A percentile compares a stretch with the other conserved stretches of the same genome.
Conservation (phyloP, 2,888 invertebrate species). For the Latrodectus hesperus region DNA sequence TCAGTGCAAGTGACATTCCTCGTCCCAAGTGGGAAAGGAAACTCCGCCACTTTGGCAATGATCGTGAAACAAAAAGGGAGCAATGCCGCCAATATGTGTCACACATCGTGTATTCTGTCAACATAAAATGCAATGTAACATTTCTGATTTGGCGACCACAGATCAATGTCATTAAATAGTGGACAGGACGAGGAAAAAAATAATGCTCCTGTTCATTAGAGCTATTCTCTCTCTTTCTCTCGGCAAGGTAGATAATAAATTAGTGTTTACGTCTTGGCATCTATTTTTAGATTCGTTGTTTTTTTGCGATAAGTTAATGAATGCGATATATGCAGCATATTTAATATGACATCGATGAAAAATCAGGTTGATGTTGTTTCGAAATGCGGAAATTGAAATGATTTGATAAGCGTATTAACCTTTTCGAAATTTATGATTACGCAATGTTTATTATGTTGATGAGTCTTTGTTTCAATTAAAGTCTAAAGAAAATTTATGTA, state of each 20-base stretch:
- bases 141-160: constrained; percentile 8
- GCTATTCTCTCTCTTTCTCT: background rate
- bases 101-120: constrained; percentile 5
- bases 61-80: constrained; percentile 41
- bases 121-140: background rate
- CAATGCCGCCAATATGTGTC: constrained; percentile 47
- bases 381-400: too few species aligned
- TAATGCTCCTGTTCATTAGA: background rate
- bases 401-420: too few species aligned
- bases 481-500: too few species aligned
- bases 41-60: constrained; percentile 20
- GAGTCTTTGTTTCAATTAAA: too few species aligned
- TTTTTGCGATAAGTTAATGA: background rate
- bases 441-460: too few species aligned
- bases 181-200: background rate
- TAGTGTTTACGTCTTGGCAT: background rate
- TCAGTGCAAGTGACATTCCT: constrained; percentile 40
- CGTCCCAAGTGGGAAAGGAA: background rate
- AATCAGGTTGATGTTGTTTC: too few species aligned
- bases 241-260: background rate
- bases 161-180: constrained; percentile 23
- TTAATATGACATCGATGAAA: background rate
- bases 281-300: background rate
- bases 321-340: background rate
- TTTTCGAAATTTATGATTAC: too few species aligned